Conservation (phyloP, 92 coral and sea anemone species). For the Palythoa caribaeorum region DNA sequence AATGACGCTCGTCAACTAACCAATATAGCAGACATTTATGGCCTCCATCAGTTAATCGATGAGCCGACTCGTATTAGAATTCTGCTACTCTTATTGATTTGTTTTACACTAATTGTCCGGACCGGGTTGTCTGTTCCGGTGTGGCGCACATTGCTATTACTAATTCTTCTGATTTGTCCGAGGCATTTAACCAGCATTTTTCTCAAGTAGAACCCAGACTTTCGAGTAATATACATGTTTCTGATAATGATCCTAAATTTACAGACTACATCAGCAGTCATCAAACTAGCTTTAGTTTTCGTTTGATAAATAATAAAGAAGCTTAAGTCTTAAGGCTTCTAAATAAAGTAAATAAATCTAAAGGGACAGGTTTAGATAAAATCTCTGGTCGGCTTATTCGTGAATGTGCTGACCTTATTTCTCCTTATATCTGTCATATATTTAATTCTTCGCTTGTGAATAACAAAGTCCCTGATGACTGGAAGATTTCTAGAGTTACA, state of each 20-base stretch:
- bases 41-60: too few relatives aligned
- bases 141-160: too few relatives aligned
- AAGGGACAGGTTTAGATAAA: slow-evolving; percentile 49
- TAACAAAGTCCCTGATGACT: background rate
- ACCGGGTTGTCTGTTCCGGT: too few relatives aligned
- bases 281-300: slow-evolving; percentile 26
- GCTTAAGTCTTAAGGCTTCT: too few relatives aligned
- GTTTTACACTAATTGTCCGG: too few relatives aligned
- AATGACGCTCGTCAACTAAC: background rate
- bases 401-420: slow-evolving; percentile 51
- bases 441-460: background rate
- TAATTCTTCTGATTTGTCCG: background rate
- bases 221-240: background rate
- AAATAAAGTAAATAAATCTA: slow-evolving; percentile 27
- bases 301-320: background rate
- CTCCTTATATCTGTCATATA: slow-evolving; percentile 8
- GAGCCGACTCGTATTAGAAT: background rate
- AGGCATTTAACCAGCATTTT: background rate
- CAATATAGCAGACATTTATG: background rate
- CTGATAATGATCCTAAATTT: background rate
- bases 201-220: background rate
- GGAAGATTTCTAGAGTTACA: too few relatives aligned
- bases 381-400: slow-evolving; percentile 47
- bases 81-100: too few relatives aligned
- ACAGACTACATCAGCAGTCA: background rate